phyloP scores from a whole-genome alignment of 2,113 vertebrate genomes.

The Heterocephalus glaber region DNA sequence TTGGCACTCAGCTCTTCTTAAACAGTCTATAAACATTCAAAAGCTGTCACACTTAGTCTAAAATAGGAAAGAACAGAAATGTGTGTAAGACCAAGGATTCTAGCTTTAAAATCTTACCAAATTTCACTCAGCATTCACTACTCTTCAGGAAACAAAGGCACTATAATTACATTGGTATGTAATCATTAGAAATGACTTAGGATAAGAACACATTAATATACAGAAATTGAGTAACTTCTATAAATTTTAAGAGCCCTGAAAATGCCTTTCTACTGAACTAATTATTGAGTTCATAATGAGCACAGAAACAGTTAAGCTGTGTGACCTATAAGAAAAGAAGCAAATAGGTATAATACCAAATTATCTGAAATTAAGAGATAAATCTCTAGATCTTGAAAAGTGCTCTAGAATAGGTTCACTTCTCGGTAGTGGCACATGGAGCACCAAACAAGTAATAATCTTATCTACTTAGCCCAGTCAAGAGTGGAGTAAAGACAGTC shows the following conservation, averaged over 20 bases:
- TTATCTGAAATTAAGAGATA: conserved; percentile 35
- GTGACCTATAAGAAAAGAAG: neutral
- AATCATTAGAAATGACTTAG: neutral
- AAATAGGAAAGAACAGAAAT: neutral
- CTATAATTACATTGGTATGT: neutral
- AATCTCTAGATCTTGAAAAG: neutral
- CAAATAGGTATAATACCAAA: neutral
- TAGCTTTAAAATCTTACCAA: neutral
- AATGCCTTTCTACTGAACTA: neutral
- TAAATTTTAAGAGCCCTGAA: neutral
- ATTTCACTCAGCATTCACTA: neutral
- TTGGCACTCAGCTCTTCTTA: neutral
- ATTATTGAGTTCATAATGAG: neutral
- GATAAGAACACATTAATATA: neutral
- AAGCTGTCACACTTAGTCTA: neutral
- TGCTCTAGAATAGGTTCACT: neutral
- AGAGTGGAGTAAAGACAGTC: neutral
- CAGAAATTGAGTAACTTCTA: conserved; percentile 11
- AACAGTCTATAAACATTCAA: neutral
- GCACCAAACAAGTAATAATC: neutral
- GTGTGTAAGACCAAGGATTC: neutral
- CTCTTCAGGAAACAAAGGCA: neutral
- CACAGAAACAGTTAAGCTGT: neutral
- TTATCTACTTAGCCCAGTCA: neutral
- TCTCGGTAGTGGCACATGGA: neutral